Percentiles rank a stretch among this genome's conserved stretches.
Evolutionary conservation across 2,113 vertebrate genomes (phyloP).

Genomic region (Chauna torquata): DNA sequence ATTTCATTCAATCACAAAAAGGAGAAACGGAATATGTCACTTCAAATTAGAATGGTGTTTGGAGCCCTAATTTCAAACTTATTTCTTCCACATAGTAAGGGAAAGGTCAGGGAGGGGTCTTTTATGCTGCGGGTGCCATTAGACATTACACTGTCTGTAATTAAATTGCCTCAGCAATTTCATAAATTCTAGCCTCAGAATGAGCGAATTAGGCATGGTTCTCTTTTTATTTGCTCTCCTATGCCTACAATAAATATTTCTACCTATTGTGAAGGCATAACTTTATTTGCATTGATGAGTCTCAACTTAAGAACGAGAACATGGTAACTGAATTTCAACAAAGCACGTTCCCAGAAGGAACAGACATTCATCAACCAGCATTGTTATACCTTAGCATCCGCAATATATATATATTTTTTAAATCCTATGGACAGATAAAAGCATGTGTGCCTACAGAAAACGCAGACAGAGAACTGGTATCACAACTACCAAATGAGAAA

Average conservation of each 20-base stretch:
- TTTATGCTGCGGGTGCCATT: background rate
- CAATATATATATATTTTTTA: background rate
- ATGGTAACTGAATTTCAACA: background rate
- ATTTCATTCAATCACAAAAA: background rate
- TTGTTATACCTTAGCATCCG: background rate
- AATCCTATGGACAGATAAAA: background rate
- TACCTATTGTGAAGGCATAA: background rate
- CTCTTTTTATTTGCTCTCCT: background rate
- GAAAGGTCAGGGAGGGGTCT: background rate
- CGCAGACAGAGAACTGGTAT: background rate
- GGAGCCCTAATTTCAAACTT: background rate
- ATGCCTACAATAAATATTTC: background rate
- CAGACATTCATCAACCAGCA: background rate
- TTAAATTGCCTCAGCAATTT: background rate
- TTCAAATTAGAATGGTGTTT: background rate
- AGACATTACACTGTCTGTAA: background rate
- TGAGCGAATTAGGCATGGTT: background rate
- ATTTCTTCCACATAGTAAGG: background rate
- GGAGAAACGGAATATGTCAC: background rate
- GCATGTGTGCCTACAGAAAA: background rate
- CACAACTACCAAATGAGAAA: background rate
- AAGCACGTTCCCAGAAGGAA: background rate
- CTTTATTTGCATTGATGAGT: background rate
- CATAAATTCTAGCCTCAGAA: background rate
- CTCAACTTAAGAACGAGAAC: background rate